Conservation (phyloP, 2,888 invertebrate species). For the Oscheius sp. region DNA sequence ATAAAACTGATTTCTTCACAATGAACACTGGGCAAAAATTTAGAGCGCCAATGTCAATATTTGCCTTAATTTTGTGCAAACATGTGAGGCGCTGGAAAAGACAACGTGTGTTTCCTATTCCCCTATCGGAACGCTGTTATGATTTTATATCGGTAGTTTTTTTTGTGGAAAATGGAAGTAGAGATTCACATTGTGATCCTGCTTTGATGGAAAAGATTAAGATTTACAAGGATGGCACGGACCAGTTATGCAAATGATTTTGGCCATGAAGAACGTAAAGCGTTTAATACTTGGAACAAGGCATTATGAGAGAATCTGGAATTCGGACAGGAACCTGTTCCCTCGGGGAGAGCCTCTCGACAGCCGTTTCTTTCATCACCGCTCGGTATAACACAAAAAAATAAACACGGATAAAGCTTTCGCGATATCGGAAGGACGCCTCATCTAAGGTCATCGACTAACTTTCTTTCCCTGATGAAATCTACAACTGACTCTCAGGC, state of each 20-base stretch:
- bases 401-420: slow-evolving; percentile 21
- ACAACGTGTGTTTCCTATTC: slow-evolving; percentile 26
- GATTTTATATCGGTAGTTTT: background rate
- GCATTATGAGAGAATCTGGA: slow-evolving; percentile 16
- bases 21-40: slow-evolving; percentile 24
- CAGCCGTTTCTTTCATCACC: slow-evolving; percentile 22
- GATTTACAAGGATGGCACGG: slow-evolving; percentile 1
- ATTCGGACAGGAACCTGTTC: slow-evolving; percentile 29
- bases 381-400: slow-evolving; percentile 13
- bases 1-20: slow-evolving; percentile 14
- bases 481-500: no score
- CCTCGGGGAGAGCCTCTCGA: slow-evolving; percentile 24
- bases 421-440: background rate
- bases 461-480: background rate
- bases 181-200: background rate
- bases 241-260: slow-evolving; percentile 25
- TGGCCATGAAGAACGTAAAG: background rate
- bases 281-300: slow-evolving; percentile 28
- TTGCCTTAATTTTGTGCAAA: slow-evolving; percentile 28
- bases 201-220: background rate
- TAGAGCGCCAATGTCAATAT: slow-evolving; percentile 22
- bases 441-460: background rate
- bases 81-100: slow-evolving; percentile 21
- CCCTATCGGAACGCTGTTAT: slow-evolving; percentile 1
- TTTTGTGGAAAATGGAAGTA: background rate